phyloP scores from a whole-genome alignment of 2,888 invertebrate genomes.

The Macroteleia sp. region DNA sequence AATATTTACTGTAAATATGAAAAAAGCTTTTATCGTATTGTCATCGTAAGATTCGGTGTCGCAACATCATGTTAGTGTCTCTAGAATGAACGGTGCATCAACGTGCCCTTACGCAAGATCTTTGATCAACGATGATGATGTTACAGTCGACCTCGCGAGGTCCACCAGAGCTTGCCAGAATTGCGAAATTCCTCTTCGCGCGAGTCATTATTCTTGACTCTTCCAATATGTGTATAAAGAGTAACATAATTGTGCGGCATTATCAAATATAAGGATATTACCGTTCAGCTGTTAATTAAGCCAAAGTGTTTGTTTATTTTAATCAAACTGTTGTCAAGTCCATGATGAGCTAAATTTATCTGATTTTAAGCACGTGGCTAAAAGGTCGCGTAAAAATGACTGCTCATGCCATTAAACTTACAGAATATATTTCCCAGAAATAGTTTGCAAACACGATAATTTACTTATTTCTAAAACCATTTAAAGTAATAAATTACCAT shows the following conservation, averaged over 20 bases:
- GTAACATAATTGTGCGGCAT: constrained; percentile 19
- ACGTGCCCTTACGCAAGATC: constrained; percentile 54
- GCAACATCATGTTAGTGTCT: constrained; percentile 19
- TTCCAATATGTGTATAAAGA: constrained; percentile 31
- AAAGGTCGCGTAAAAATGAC: no score
- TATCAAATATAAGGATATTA: neutral
- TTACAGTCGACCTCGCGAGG: constrained; percentile 52
- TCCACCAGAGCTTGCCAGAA: constrained; percentile 42
- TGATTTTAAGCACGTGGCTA: no score
- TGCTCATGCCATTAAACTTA: no score
- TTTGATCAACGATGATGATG: constrained; percentile 50
- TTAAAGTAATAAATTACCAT: no score
- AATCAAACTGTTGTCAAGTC: neutral
- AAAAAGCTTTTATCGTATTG: constrained; percentile 50
- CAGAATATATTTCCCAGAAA: no score
- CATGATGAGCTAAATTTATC: no score
- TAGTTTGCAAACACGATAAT: no score
- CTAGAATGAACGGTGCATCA: constrained; percentile 42
- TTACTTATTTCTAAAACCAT: no score
- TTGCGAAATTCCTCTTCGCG: constrained; percentile 52
- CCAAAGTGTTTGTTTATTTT: neutral
- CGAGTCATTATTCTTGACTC: constrained; percentile 47
- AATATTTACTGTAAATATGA: constrained; percentile 34
- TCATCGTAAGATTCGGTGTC: constrained; percentile 31
- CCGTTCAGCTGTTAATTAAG: constrained; percentile 6